Evolutionary conservation across 2,888 invertebrate genomes (phyloP).

Genomic region (Tenthredo scrophulariae): DNA sequence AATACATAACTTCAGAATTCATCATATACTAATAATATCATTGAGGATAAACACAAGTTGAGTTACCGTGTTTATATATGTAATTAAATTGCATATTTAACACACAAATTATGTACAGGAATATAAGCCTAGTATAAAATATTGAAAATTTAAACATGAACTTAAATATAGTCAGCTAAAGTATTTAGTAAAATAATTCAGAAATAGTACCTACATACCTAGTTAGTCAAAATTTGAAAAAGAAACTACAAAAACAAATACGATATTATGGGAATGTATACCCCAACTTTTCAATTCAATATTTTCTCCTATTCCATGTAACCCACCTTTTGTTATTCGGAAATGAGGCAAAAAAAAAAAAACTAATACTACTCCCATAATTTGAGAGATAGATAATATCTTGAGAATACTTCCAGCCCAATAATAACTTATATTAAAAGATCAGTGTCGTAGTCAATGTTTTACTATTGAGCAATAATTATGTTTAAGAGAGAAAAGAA

Average conservation of each 20-base stretch:
- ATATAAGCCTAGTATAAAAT: slow-evolving; percentile 27
- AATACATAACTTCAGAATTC: not conserved
- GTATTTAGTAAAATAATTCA: slow-evolving; percentile 22
- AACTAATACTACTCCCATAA: not conserved
- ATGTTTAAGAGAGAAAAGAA: not conserved
- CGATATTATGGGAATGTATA: slow-evolving; percentile 38
- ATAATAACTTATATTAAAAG: slow-evolving; percentile 1
- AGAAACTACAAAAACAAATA: not conserved
- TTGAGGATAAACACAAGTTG: slow-evolving; percentile 12
- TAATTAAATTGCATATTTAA: not conserved
- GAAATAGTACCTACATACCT: slow-evolving; percentile 14
- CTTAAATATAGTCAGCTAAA: slow-evolving; percentile 2
- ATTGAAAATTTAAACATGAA: slow-evolving; percentile 3
- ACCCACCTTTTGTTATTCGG: not conserved
- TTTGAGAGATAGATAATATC: not conserved
- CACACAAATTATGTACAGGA: slow-evolving; percentile 25
- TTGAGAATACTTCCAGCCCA: slow-evolving; percentile 30
- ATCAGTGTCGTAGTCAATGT: slow-evolving; percentile 4
- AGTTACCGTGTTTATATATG: not conserved
- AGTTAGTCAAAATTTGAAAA: slow-evolving; percentile 6
- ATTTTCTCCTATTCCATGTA: not conserved
- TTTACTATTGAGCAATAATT: slow-evolving; percentile 36
- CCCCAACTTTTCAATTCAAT: slow-evolving; percentile 25
- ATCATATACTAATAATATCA: slow-evolving; percentile 8
- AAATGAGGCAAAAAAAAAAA: not conserved